These are phyloP conservation scores for Drosophila koepferae DNA, from an alignment of 2,888 invertebrate genomes.

Conservation along the genomic window DNA sequence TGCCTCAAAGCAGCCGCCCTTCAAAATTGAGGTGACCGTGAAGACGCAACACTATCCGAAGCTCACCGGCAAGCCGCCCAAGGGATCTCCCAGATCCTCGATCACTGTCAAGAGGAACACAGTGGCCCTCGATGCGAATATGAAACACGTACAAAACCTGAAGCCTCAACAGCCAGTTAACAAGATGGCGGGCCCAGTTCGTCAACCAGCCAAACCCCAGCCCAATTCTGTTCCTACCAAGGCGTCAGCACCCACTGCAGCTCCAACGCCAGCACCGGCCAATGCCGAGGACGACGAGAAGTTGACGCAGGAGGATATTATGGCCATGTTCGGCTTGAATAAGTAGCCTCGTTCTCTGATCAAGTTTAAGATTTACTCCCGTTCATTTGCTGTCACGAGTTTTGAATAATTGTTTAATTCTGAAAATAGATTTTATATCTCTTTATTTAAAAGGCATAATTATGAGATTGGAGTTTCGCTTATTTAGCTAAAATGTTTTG, in stretches of 20 bases:
- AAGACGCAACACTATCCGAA: conserved; percentile 40
- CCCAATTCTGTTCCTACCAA: not conserved
- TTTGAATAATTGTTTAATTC: not conserved
- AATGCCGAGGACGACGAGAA: conserved; percentile 27
- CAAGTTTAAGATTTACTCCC: not conserved
- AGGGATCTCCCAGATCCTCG: not conserved
- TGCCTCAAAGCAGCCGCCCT: not conserved
- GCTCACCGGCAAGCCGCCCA: not conserved
- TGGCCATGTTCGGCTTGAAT: conserved; percentile 58
- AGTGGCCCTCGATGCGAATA: not conserved
- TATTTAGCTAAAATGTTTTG: not conserved
- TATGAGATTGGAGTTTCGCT: not conserved
- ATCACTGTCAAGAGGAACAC: conserved; percentile 10
- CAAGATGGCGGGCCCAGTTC: not conserved
- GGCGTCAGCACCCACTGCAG: not conserved
- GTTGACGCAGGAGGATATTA: conserved; percentile 64
- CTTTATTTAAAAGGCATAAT: not conserved
- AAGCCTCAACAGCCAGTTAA: not conserved
- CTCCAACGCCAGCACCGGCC: not conserved
- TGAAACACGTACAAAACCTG: not conserved
- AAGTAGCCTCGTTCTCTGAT: conserved; percentile 9
- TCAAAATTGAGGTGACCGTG: conserved; percentile 26
- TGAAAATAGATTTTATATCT: not conserved
- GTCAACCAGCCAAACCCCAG: not conserved
- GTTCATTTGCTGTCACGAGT: not conserved